Evolutionary conservation across 2,797 vertebrate genomes (phyloP).

Genomic region (Chanos chanos): DNA sequence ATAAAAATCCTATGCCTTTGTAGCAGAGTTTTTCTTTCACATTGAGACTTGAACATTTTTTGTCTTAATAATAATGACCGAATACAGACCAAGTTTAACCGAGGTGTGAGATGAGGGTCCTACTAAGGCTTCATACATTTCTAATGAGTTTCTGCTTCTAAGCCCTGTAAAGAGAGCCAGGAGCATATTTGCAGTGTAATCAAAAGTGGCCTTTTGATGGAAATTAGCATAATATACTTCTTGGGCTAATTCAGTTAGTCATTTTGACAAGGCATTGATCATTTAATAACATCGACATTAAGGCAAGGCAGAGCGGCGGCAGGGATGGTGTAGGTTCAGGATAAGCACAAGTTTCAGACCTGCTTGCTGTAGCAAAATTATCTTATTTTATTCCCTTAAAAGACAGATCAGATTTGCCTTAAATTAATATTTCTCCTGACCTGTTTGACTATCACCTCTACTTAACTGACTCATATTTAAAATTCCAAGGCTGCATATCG

Average conservation of each 20-base stretch:
- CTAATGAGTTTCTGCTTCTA: constrained; percentile 30
- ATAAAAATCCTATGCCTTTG: no score
- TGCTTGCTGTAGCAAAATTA: background rate
- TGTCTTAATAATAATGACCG: no score
- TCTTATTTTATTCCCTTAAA: background rate
- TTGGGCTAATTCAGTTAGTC: constrained; percentile 40
- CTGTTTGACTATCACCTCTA: no score
- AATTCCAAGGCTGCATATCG: no score
- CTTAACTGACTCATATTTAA: no score
- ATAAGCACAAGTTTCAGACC: constrained; percentile 18
- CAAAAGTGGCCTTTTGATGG: constrained; percentile 43
- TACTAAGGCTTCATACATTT: no score
- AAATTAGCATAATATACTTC: constrained; percentile 46
- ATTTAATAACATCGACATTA: constrained; percentile 40
- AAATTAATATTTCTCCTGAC: no score
- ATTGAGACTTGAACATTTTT: no score
- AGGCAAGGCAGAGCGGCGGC: constrained; percentile 18
- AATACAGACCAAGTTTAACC: no score
- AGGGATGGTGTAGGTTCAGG: constrained; percentile 13
- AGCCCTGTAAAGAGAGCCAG: constrained; percentile 8
- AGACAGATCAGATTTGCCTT: no score
- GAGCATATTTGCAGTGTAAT: constrained; percentile 41
- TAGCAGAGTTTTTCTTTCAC: no score
- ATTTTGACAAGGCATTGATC: constrained; percentile 41
- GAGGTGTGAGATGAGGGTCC: no score